Base-by-base conservation (phyloP, 2,113 vertebrate genomes). In the Myotis davidii region DNA sequence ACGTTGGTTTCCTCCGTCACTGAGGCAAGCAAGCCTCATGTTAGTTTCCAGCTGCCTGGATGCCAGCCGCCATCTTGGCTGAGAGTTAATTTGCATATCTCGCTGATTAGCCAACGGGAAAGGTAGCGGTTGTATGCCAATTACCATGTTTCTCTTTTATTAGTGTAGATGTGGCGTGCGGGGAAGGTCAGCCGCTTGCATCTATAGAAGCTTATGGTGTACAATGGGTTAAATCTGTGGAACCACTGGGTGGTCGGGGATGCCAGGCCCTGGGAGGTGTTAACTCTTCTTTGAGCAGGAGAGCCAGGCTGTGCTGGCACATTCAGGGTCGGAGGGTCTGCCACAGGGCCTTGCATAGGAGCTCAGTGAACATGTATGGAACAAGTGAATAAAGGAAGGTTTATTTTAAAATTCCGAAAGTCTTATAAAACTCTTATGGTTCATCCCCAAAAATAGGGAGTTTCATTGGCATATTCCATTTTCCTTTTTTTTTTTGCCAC, bases 401-500 rank as follows among this genome's bases (percentile, higher is more conserved):
- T 89, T 48, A 9, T 50, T 91, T 81, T 74, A 64, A 95, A 45
- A 54, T 27, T 39, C 3, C 21, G n/a, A 8, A 27, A n/a, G n/a
- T 29, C 48, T 20, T 86, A 17, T 76, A 11, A n/a, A 76, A 6
- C 7, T 67, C 21, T 64, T 23, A 37, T 1, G 2, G 85, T 64
- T 76, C 27, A 52, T 13, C 42, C 82, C 69, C 10, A 42, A 93
- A 97, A 56, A 61, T 45, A 94, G 91, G 72, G 65, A 95, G 78
- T 42, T 42, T 42, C 42, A 42, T 9, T 91, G 61, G 85, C 34
- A 59, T 0, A 32, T 95, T 83, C 89, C 1, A 52, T 94, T 97
- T 96, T 6, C 85, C 88, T 42, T 42, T 93, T 59, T 7, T 89
- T 94, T 95, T 81, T 86, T 6, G 3, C 2, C 50, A 67, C 3